Evolutionary conservation across 2,888 invertebrate species (phyloP).

Genomic region (Agriopis leucophaearia): DNA sequence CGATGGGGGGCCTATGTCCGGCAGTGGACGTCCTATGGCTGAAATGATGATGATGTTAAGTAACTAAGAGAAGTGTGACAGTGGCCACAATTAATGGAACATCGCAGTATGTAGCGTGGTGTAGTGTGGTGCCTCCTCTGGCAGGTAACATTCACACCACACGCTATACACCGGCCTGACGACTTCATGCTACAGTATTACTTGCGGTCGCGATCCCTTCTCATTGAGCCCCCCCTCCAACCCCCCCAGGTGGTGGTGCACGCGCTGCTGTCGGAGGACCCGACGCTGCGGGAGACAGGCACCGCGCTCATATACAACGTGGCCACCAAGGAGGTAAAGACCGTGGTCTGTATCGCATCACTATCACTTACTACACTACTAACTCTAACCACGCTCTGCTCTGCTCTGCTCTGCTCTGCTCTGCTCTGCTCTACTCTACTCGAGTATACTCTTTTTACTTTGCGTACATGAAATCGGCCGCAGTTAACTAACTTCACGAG

Average conservation of each 20-base stretch:
- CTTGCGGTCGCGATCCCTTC: too few species aligned
- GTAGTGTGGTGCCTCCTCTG: too few species aligned
- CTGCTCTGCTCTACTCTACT: background rate
- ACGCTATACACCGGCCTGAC: too few species aligned
- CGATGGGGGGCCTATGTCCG: too few species aligned
- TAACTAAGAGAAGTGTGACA: too few species aligned
- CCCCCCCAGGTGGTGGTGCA: slow-evolving; percentile 93
- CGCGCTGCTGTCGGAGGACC: slow-evolving; percentile 90
- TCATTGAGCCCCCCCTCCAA: slow-evolving; percentile 75
- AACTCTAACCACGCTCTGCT: background rate
- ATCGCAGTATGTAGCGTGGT: too few species aligned
- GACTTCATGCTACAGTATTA: too few species aligned
- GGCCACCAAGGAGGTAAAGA: slow-evolving; percentile 98
- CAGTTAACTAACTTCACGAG: too few species aligned
- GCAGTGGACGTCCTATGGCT: too few species aligned
- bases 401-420: background rate
- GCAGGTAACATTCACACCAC: too few species aligned
- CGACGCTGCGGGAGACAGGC: slow-evolving; percentile 92
- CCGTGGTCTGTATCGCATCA: slow-evolving; percentile 94
- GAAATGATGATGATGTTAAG: too few species aligned
- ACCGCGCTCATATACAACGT: slow-evolving; percentile 96
- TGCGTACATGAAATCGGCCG: background rate
- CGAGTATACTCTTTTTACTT: background rate
- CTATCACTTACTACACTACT: slow-evolving; percentile 16
- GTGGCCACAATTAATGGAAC: too few species aligned